Evolutionary conservation across 92 coral and sea anemone species (phyloP).

Genomic region (Porites divaricata): DNA sequence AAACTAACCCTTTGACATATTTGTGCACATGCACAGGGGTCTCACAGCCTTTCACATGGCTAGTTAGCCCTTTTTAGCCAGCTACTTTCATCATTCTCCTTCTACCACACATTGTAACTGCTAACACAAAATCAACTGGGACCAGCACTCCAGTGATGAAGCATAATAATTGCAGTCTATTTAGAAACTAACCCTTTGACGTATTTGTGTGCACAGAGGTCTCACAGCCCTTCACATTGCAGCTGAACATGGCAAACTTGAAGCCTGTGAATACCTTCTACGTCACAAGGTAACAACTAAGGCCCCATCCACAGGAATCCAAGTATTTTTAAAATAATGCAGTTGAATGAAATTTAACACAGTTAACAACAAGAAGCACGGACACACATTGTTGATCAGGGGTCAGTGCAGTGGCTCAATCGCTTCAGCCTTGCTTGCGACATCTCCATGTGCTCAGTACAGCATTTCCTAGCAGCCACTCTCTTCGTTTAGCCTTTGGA

Average conservation of each 20-base stretch:
- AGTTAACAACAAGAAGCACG: too few relatives aligned
- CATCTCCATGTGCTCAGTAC: too few relatives aligned
- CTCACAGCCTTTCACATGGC: constrained; percentile 88
- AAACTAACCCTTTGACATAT: not conserved
- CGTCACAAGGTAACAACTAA: constrained; percentile 64
- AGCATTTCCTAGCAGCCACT: too few relatives aligned
- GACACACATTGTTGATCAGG: too few relatives aligned
- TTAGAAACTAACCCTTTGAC: not conserved
- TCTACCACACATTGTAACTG: constrained; percentile 77
- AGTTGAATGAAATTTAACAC: too few relatives aligned
- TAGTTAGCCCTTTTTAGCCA: constrained; percentile 83
- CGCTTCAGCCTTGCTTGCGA: too few relatives aligned
- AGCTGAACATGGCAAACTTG: constrained; percentile 87
- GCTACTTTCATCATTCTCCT: constrained; percentile 77
- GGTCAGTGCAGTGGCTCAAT: too few relatives aligned
- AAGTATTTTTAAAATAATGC: too few relatives aligned
- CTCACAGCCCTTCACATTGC: constrained; percentile 88
- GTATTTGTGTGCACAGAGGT: constrained; percentile 63
- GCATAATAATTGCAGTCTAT: not conserved
- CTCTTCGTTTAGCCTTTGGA: too few relatives aligned
- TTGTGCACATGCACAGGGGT: constrained; percentile 78
- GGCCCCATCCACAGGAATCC: too few relatives aligned
- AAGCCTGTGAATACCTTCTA: constrained; percentile 76
- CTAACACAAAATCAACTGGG: too few relatives aligned
- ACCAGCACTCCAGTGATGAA: too few relatives aligned